phyloP scores from a whole-genome alignment of 1,140 invertebrate genomes.

The Anagrus nilaparvatae region DNA sequence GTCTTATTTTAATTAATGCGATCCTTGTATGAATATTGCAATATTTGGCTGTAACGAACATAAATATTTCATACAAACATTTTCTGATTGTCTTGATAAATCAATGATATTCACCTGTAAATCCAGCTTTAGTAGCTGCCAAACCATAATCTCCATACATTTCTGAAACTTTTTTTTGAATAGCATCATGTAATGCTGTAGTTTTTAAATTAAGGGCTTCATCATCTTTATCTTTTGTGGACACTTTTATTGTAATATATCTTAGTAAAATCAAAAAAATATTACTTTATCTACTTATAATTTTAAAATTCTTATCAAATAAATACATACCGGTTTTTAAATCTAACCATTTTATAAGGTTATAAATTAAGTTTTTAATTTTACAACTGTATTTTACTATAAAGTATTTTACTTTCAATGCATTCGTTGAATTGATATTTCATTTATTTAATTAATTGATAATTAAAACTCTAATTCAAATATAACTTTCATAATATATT shows the following conservation, averaged over 20 bases:
- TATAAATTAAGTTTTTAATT: slow-evolving; percentile 6
- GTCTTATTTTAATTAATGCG: slow-evolving; percentile 56
- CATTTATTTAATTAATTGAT: not conserved
- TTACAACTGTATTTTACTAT: no score
- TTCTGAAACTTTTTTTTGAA: slow-evolving; percentile 53
- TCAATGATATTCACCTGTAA: slow-evolving; percentile 35
- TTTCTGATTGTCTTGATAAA: not conserved
- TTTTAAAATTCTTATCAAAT: not conserved
- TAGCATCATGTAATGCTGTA: slow-evolving; percentile 44
- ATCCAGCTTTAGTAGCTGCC: slow-evolving; percentile 55
- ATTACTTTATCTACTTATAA: slow-evolving; percentile 2
- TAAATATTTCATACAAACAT: slow-evolving; percentile 5
- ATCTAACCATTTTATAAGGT: slow-evolving; percentile 49
- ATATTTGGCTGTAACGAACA: slow-evolving; percentile 52
- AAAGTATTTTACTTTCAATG: no score
- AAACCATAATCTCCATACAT: slow-evolving; percentile 62
- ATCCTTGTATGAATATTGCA: slow-evolving; percentile 64
- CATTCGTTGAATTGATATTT: no score
- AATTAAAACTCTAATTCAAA: not conserved
- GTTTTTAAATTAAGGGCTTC: slow-evolving; percentile 48
- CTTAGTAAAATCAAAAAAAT: no score
- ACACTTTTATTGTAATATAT: slow-evolving; percentile 54
- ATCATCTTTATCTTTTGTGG: slow-evolving; percentile 32
- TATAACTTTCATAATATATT: not conserved
- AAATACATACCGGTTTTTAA: slow-evolving; percentile 51